Evolutionary conservation across 2,113 vertebrate genomes (phyloP), one percentile per base, ranked within the genome.

Genomic region (Agapornis roseicollis): DNA sequence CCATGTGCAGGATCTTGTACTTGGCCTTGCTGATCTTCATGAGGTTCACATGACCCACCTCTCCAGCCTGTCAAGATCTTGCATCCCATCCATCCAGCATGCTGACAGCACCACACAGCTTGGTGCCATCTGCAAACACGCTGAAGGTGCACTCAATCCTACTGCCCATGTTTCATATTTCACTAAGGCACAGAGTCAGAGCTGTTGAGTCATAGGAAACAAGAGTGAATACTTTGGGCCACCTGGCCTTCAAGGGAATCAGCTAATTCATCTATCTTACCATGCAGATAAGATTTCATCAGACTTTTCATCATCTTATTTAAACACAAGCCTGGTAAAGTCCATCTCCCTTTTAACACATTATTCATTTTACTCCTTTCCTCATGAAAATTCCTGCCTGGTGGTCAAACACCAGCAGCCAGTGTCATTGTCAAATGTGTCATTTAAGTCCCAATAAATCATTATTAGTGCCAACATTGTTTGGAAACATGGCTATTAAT

Each of bases 361-460:
- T 83, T 55, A 81, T 95, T 88, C 52, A 73, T 96, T 91, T 77
- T 88, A 23, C 25, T 91, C 49, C 78, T 73, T 88, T 85, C 72
- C 42, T 87, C 79, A 82, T 93, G 92, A 94, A 96, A 96, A 96
- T 95, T 94, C 96, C 85, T 88, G 33, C 70, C 60, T 1, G 2
- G 63, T 93, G 56, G 44, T 90, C 73, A 64, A 95, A 85, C 78
- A 87, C 39, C 50, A 96, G 74, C 85, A 94, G 82, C 71, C 89
- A 82, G 22, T 94, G 76, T 89, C 93, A 66, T 83, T 93, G 85
- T 93, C 95, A 93, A 87, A 87, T 13, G 8, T 65, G 71, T 80
- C 93, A 86, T 83, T 95, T 72, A 93, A 92, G 89, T 83, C 68
- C 14, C 44, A 88, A 78, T 92, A 95, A 83, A 85, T 96, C 94